Evolutionary conservation across 2,797 vertebrate genomes (phyloP).

Genomic region (Pseudopleuronectes americanus): DNA sequence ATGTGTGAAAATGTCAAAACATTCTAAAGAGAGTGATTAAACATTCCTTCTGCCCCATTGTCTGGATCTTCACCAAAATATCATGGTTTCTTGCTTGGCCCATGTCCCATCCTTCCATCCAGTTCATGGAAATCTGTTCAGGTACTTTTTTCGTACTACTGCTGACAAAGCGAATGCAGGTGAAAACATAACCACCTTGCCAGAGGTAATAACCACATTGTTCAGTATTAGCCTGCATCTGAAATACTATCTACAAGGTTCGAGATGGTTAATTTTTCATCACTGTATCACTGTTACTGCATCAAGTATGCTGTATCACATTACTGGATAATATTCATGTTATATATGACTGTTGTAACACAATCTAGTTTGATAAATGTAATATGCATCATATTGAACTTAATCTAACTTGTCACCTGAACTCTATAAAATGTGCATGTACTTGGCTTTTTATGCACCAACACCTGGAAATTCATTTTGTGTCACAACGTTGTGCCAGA

Average conservation of each 20-base stretch:
- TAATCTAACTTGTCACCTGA: not conserved
- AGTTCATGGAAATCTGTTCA: too few species aligned
- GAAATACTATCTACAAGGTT: slow-evolving; percentile 39
- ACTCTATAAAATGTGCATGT: not conserved
- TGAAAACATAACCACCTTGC: not conserved
- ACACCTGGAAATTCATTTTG: too few species aligned
- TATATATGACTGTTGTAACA: slow-evolving; percentile 25
- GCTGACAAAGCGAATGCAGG: too few species aligned
- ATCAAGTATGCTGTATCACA: slow-evolving; percentile 31
- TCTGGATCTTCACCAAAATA: too few species aligned
- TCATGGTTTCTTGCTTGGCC: too few species aligned
- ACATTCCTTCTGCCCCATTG: too few species aligned
- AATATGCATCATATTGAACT: not conserved
- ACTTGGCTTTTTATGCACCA: too few species aligned
- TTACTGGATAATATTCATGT: slow-evolving; percentile 35
- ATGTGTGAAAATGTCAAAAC: too few species aligned
- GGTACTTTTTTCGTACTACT: too few species aligned
- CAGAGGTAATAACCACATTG: not conserved
- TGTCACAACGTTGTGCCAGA: too few species aligned
- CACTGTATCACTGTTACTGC: slow-evolving; percentile 44
- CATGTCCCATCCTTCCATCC: too few species aligned
- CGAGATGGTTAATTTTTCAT: slow-evolving; percentile 51
- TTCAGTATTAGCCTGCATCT: slow-evolving; percentile 22
- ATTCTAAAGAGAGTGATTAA: too few species aligned
- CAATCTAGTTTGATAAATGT: not conserved